These are phyloP conservation scores for Elephas maximus DNA, from an alignment of 2,113 vertebrate genomes.

Conservation along the genomic window DNA sequence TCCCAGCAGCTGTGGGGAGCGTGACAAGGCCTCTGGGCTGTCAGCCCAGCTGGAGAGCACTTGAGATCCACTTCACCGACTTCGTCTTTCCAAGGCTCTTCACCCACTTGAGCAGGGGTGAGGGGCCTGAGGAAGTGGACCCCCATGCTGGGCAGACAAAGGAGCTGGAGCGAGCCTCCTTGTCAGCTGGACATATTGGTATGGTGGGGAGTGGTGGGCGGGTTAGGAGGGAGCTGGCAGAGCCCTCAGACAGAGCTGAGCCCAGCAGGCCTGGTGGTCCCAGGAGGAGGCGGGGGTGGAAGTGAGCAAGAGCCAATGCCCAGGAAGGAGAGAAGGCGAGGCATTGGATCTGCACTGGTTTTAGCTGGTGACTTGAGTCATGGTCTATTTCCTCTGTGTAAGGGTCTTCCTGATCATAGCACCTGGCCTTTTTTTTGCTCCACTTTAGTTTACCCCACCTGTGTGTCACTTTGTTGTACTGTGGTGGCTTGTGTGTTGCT, in stretches of 20 bases:
- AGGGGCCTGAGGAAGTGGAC: neutral
- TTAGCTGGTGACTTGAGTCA: too few relatives aligned
- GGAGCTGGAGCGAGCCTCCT: neutral
- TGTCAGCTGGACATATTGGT: neutral
- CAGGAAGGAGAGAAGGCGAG: fast-evolving
- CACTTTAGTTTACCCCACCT: neutral
- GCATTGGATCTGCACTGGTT: neutral
- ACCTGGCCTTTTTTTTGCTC: neutral
- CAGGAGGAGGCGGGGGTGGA: neutral
- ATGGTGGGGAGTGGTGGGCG: too few relatives aligned
- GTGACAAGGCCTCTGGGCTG: slow-evolving; percentile 42
- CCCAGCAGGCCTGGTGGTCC: fast-evolving
- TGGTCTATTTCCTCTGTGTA: neutral
- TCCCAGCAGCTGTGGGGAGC: slow-evolving; percentile 6
- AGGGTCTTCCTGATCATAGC: neutral
- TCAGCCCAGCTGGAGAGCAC: neutral
- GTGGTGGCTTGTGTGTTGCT: neutral
- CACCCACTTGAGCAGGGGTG: neutral
- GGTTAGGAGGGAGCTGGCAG: neutral
- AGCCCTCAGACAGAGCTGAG: neutral
- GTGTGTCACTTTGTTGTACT: neutral
- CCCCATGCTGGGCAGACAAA: neutral
- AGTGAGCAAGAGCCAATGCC: neutral
- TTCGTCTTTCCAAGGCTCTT: slow-evolving; percentile 56
- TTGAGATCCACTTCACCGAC: neutral